A percentile compares a stretch with the other conserved stretches of the same genome.
Conservation (phyloP, 1,140 invertebrate genomes). For the Drosophila tristis region DNA sequence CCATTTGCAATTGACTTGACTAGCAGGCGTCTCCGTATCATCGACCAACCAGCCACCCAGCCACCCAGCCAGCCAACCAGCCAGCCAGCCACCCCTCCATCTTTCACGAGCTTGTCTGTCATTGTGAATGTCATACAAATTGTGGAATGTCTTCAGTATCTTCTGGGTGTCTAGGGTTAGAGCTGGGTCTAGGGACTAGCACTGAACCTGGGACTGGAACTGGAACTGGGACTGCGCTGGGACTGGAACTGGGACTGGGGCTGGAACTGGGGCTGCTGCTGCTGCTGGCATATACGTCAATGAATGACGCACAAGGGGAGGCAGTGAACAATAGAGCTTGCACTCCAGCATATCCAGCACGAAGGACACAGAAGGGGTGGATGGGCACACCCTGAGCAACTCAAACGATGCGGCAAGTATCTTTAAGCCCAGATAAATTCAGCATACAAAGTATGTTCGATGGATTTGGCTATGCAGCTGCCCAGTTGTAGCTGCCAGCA, state of each 20-base stretch:
- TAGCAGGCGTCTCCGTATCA: slow-evolving; percentile 3
- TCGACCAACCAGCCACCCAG: slow-evolving; percentile 1
- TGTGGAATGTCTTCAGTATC: slow-evolving; percentile 35
- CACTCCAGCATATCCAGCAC: slow-evolving; percentile 5
- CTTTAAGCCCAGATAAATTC: too few species aligned
- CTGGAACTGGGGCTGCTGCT: not conserved
- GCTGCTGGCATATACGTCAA: not conserved
- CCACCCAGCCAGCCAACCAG: not conserved
- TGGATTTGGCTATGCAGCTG: too few species aligned
- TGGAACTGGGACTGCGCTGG: too few species aligned
- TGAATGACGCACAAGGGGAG: slow-evolving; percentile 13
- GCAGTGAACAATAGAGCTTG: slow-evolving; percentile 27
- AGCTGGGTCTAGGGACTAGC: not conserved
- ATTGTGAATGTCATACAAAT: slow-evolving; percentile 73
- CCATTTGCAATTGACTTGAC: slow-evolving; percentile 33
- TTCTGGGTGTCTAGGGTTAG: not conserved
- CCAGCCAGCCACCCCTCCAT: not conserved
- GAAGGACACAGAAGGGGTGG: not conserved
- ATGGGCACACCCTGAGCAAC: not conserved
- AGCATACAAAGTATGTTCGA: too few species aligned
- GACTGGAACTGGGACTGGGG: not conserved
- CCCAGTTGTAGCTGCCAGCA: too few species aligned
- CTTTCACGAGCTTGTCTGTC: slow-evolving; percentile 25
- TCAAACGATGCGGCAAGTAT: not conserved
- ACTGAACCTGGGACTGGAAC: not conserved